These are phyloP conservation scores for Zaprionus nigranus DNA, from an alignment of 1,140 invertebrate genomes.

Conservation along the genomic window DNA sequence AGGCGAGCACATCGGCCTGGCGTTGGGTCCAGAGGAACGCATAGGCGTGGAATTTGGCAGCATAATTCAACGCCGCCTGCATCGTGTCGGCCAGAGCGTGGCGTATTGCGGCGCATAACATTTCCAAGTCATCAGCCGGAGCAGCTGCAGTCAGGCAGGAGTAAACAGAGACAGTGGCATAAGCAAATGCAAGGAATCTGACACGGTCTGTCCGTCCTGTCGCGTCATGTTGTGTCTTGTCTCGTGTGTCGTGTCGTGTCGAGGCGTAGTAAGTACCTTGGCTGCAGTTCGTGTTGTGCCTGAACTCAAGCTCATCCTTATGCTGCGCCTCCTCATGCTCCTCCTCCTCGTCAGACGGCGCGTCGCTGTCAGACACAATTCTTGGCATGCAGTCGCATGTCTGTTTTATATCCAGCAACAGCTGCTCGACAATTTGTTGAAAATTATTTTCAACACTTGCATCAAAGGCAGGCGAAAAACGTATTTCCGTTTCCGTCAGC, in stretches of 20 bases:
- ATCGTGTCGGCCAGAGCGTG: constrained; percentile 66
- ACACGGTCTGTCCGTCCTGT: neutral
- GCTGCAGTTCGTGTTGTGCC: constrained; percentile 46
- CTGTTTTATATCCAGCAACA: constrained; percentile 82
- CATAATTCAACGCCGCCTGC: constrained; percentile 65
- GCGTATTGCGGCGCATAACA: constrained; percentile 63
- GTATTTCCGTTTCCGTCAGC: constrained; percentile 81
- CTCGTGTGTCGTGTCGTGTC: no score
- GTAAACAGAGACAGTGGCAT: neutral
- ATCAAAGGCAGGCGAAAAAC: constrained; percentile 80
- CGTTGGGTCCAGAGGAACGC: constrained; percentile 76
- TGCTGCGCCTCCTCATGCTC: constrained; percentile 25
- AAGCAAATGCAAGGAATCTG: constrained; percentile 14
- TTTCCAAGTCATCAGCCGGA: constrained; percentile 61
- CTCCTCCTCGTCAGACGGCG: constrained; percentile 68
- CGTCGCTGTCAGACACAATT: constrained; percentile 76
- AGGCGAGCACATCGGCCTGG: constrained; percentile 55
- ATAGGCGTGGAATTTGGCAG: constrained; percentile 79
- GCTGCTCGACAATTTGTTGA: constrained; percentile 84
- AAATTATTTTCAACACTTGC: constrained; percentile 83
- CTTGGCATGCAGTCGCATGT: constrained; percentile 83
- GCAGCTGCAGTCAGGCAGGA: neutral
- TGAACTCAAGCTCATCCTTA: constrained; percentile 4
- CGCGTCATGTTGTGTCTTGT: neutral
- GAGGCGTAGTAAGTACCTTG: constrained; percentile 31